Evolutionary conservation across 2,113 vertebrate genomes (phyloP).

Genomic region (Aspiorhynchus laticeps): DNA sequence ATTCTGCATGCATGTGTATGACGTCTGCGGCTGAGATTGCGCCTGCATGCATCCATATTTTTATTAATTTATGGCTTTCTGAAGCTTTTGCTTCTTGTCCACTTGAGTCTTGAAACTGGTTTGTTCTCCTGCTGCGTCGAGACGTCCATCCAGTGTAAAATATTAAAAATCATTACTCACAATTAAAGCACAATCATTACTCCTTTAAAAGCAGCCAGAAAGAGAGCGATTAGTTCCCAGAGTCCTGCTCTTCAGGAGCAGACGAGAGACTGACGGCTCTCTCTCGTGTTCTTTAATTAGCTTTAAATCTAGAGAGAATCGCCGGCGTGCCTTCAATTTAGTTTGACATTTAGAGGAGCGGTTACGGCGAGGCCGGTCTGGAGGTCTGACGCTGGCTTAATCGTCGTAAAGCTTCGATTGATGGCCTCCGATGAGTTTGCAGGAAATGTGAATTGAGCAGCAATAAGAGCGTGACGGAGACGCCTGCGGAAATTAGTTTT

Average conservation of each 20-base stretch:
- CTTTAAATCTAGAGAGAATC: slow-evolving; percentile 16
- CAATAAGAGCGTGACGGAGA: background rate
- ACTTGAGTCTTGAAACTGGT: background rate
- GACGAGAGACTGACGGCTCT: background rate
- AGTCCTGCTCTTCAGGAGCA: background rate
- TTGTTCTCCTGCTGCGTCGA: background rate
- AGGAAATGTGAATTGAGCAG: background rate
- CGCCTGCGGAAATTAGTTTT: background rate
- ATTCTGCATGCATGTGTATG: background rate
- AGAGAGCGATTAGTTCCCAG: background rate
- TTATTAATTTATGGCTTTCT: background rate
- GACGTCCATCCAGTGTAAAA: background rate
- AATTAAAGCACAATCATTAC: slow-evolving; percentile 4
- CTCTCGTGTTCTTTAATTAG: slow-evolving; percentile 22
- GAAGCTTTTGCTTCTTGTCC: background rate
- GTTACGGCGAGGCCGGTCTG: background rate
- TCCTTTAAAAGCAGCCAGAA: background rate
- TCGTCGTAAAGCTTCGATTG: background rate
- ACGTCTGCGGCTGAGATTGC: background rate
- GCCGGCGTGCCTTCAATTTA: slow-evolving; percentile 9
- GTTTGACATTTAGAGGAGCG: slow-evolving; percentile 18
- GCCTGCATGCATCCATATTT: background rate
- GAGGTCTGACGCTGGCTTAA: background rate
- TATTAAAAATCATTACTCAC: no score
- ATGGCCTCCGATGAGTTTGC: background rate